Base-by-base conservation (phyloP, 2,888 invertebrate genomes). In the Mythimna ferrago region DNA sequence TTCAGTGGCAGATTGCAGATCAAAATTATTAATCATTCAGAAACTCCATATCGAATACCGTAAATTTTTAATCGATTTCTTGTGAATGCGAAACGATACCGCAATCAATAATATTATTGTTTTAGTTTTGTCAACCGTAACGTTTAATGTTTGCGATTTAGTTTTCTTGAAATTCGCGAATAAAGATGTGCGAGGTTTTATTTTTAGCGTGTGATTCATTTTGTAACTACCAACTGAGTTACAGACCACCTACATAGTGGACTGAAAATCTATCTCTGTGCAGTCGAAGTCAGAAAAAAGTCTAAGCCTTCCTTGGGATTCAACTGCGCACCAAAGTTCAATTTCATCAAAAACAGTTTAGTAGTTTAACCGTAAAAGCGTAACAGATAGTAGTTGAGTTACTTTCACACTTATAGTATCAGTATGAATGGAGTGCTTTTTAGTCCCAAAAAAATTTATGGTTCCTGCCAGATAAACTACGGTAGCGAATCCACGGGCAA, bases 1-100 rank as follows among this genome's bases (percentile, higher is more conserved):
- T 94, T 84, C 95, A 81, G 96, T 96, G 96, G 96, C 96, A 94
- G 95, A 95, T 96, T 93, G 84, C 87, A 94, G 95, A 95, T 95
- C 93, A 93, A 78, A 86, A 64, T 76, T 89, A 94, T 95, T 92
- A 89, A 94, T 95, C 95, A 94, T 93, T 92, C 86, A 79, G 84
- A 89, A 92, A 90, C 92, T 92, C 91, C 90, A 90, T 92, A 93
- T 85, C 85, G 89, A 91, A 93, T 93, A 84, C 92, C 91, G 81
- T 87, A 87, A 82, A 91, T 92, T 89, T 92, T 88, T 90, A 89
- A 92, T 91, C 89, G 93, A 93, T 89, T 94, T 94, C 92, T 90
- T 74, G 89, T 68, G 67, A 81, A 81, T 57, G 58, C 51, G 79
- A 83, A 80, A 76, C 81, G 80, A 76, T 77, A 80, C 80, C 73